Base-by-base conservation (phyloP, 1,140 invertebrate species). In the Zaprionus davidi region DNA sequence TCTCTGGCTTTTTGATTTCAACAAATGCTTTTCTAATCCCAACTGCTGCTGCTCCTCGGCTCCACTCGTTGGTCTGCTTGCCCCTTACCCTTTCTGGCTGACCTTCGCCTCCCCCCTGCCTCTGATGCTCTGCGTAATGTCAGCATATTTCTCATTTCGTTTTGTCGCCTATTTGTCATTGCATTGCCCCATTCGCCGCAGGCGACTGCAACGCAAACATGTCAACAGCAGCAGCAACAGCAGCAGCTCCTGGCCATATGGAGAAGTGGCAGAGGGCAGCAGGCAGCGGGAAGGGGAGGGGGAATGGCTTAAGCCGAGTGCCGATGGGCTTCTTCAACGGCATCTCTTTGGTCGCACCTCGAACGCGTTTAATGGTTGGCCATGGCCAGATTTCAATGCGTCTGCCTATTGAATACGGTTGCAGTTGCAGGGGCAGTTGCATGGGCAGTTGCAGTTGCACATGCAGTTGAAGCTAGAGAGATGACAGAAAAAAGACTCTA, bases 101-200 rank as follows among this genome's bases (percentile, higher is more conserved):
- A 46, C 41, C 41, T 46, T 46, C 41, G 36, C 22, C 17, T 5
- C 3, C 36, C 11, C 38, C 20, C 36, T 24, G 31, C 28, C 36
- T 24, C 58, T 38, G 51, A 34, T 75, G 57, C 73, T 6, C 15
- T 34, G 20, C 34, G 28, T 56, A 55, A 70, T 77, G 58, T 64
- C 58, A 73, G 78, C 75, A 78, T 74, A 90, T 88, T 88, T 88
- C 84, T 88, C 84, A 90, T 88, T 90, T 88, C 84, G 81, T 88
- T 88, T 88, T 90, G 85, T 88, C 84, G 84, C 85, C 85, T 88
- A 84, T 88, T 88, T 88, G 85, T 90, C 85, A 88, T 90, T 81
- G 84, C 85, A 88, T 90, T 90, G 82, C 76, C 41, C 41, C 70
- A 76, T 68, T 71, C 77, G 64, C 79, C 75, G 58, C 49, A 72